Evolutionary conservation across 2,113 vertebrate genomes (phyloP).

Genomic region (Odobenus rosmarus): DNA sequence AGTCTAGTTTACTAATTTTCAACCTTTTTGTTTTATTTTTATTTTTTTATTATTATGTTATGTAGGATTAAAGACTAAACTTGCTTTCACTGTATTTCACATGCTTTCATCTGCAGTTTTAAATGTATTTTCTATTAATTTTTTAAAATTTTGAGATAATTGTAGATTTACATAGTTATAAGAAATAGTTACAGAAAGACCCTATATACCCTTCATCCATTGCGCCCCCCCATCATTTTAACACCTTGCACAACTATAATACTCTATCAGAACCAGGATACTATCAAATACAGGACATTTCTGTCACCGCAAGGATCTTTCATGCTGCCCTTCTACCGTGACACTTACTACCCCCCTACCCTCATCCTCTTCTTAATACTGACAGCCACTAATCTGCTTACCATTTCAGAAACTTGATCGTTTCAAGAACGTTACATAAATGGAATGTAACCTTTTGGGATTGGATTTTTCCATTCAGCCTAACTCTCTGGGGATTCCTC

Average conservation of each 20-base stretch:
- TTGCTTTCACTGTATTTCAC: neutral
- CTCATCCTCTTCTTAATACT: neutral
- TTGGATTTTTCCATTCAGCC: neutral
- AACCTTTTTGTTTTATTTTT: neutral
- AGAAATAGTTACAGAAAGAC: neutral
- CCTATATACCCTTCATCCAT: neutral
- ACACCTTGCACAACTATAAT: neutral
- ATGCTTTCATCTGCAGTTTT: neutral
- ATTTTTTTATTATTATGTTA: too few species aligned
- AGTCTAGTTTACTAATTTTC: neutral
- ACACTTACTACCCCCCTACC: neutral
- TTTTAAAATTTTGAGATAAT: neutral
- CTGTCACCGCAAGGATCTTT: neutral
- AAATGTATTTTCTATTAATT: neutral
- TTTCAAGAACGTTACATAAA: neutral
- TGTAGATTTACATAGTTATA: neutral
- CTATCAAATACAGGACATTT: neutral
- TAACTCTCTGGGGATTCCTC: neutral
- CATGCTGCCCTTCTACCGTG: neutral
- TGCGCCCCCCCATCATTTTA: neutral
- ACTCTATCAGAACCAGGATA: too few species aligned
- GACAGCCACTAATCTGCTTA: neutral
- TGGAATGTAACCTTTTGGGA: neutral
- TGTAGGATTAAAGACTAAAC: neutral
- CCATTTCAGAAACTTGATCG: neutral